These are phyloP conservation scores for Plectrocnemia conspersa DNA, from an alignment of 1,140 invertebrate genomes.

Conservation along the genomic window DNA sequence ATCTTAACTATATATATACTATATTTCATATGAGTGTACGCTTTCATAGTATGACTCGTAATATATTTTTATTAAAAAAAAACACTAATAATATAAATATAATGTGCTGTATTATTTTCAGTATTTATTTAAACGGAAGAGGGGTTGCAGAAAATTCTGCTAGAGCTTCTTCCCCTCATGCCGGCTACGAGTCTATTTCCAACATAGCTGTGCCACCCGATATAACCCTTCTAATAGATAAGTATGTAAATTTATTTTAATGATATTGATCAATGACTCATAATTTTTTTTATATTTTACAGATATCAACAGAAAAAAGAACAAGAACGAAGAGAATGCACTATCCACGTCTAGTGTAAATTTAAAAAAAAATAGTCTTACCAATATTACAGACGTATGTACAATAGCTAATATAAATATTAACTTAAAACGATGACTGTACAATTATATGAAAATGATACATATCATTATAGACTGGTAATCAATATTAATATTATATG, in stretches of 20 bases:
- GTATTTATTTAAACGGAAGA: conserved; percentile 31
- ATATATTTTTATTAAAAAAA: neutral
- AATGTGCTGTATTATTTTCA: conserved; percentile 16
- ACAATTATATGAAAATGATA: conserved; percentile 36
- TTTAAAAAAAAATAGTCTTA: conserved; percentile 5
- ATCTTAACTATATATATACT: no score
- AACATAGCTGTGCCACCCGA: conserved; percentile 42
- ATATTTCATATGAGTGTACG: no score
- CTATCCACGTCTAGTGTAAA: conserved; percentile 48
- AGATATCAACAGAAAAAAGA: conserved; percentile 52
- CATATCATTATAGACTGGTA: conserved; percentile 37
- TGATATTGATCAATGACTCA: neutral
- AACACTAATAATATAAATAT: neutral
- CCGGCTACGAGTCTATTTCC: conserved; percentile 28
- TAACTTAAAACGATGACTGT: conserved; percentile 33
- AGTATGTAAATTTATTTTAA: conserved; percentile 39
- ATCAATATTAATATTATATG: conserved; percentile 33
- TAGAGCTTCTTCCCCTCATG: conserved; percentile 20
- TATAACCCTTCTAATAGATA: conserved; percentile 51
- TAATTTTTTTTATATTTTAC: conserved; percentile 34
- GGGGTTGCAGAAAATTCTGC: conserved; percentile 18
- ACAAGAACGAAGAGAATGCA: conserved; percentile 51
- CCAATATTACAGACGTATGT: conserved; percentile 17
- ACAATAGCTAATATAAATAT: conserved; percentile 15
- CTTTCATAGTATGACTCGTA: neutral